Conservation (phyloP, 1,140 invertebrate species). For the Drosophila neocordata region DNA sequence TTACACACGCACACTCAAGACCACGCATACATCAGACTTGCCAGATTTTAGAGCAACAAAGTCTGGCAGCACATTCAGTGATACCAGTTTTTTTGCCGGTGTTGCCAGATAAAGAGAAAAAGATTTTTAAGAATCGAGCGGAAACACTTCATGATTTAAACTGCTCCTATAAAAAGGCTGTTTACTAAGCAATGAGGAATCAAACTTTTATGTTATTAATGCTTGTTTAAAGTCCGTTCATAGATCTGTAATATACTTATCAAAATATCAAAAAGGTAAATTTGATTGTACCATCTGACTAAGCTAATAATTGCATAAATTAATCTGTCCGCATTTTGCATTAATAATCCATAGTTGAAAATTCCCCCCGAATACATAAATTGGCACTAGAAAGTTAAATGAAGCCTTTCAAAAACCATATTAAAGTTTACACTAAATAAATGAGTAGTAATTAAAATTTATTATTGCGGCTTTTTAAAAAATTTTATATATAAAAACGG, state of each 20-base stretch:
- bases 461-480: neutral
- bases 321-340: neutral
- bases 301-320: neutral
- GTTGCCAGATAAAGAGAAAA: neutral
- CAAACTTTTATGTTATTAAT: too few species aligned
- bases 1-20: slow-evolving; percentile 30
- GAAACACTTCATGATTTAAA: neutral
- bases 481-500: slow-evolving; percentile 22
- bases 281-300: too few species aligned
- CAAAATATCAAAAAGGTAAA: too few species aligned
- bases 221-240: too few species aligned
- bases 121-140: neutral
- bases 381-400: slow-evolving; percentile 13
- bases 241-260: too few species aligned
- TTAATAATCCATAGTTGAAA: neutral
- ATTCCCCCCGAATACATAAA: neutral
- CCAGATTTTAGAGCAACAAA: neutral
- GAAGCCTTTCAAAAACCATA: slow-evolving; percentile 23
- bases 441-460: slow-evolving; percentile 17
- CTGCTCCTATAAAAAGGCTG: too few species aligned
- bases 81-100: neutral
- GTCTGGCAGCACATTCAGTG: neutral
- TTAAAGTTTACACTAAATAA: slow-evolving; percentile 18
- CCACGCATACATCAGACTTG: slow-evolving; percentile 16
- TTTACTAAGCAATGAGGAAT: too few species aligned